Base-by-base conservation (phyloP, 2,888 invertebrate species). In the Acronicta psi region DNA sequence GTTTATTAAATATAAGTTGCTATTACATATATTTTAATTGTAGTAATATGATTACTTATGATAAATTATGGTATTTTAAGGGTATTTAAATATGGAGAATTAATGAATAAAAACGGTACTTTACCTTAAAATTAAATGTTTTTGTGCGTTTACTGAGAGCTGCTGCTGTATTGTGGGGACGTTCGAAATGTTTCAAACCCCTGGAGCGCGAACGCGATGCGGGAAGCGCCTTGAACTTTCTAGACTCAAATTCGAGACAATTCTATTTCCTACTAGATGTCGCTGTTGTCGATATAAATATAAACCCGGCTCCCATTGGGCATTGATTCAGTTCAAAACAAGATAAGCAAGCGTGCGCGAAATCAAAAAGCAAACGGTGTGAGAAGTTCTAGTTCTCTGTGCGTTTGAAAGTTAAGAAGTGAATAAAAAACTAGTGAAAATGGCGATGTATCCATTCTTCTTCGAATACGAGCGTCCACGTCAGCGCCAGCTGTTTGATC, bases 391-490 rank as follows among this genome's bases (percentile, higher is more conserved):
- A 18, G n/a, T 40, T n/a, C 3, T 0, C 41, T 45, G 29, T 14
- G 10, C 17, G 9, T 42, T 53, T 3, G 1, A 5, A 11, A 31
- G n/a, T 4, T 2, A 31, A 9, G 10, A 45, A 57, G n/a, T 44
- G 31, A 42, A 23, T 36, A 16, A 31, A 18, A 45, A 45, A 29
- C 14, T 8, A 20, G 41, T 46, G 1, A 59, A 54, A 79, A 94
- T 94, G 94, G 88, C 94, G 17, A 60, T 90, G 59, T 85, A 88
- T 52, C 94, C 94, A 18, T 88, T 91, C 56, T 82, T 86, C 66
- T 36, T 85, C 47, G 87, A 80, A 59, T 77, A 73, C 67, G 81
- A 87, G 45, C 81, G 77, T n/a, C 86, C 90, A 0, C 79, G 74
- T 7, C 77, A 58, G 11, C 77, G 80, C 8, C 83, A 72, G 1